Base-by-base conservation (phyloP, 2,888 invertebrate genomes). In the Fragum sueziense region DNA sequence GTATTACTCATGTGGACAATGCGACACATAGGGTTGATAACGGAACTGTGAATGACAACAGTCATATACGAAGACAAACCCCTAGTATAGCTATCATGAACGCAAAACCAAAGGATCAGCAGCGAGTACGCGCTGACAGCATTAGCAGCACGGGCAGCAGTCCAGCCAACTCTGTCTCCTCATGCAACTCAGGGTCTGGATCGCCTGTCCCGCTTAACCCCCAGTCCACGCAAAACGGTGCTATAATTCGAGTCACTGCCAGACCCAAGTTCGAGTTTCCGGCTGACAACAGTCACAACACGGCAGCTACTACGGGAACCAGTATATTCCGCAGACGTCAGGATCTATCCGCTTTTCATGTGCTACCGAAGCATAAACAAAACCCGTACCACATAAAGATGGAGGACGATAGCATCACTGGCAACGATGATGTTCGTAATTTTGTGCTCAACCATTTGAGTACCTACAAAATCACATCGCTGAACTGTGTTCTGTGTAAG, bases 321-420 rank as follows among this genome's bases (percentile, higher is more conserved):
- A 92, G 91, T 76, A 97, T 99, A 90, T 99, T 99, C 94, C 96
- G 97, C 59, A 96, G 97, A 90, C 96, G 99, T 88, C 95, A 96
- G 93, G 98, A 98, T 94, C 97, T 98, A 95, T 97, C 97, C 91
- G 97, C 97, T 73, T 92, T 93, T 84, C 90, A 86, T 74, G 84
- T 88, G 89, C 95, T 99, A 92, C 99, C 99, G 88, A 96, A 96
- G 94, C 96, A 97, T 93, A 98, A 98, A 95, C 96, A 98, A 93
- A 99, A 99, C 95, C 98, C 98, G 92, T 99, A 98, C 95, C 98
- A 99, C 95, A 98, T 99, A 93, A 99, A 99, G 97, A 98, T 99
- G 95, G 99, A 99, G 94, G 99, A 99, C 93, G 99, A 99, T 93
- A 98, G 98, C 85, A 97, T 98, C 94, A 98, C 98, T 93, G 99